Evolutionary conservation across 2,797 vertebrate genomes (phyloP).

Genomic region (Spheniscus humboldti): DNA sequence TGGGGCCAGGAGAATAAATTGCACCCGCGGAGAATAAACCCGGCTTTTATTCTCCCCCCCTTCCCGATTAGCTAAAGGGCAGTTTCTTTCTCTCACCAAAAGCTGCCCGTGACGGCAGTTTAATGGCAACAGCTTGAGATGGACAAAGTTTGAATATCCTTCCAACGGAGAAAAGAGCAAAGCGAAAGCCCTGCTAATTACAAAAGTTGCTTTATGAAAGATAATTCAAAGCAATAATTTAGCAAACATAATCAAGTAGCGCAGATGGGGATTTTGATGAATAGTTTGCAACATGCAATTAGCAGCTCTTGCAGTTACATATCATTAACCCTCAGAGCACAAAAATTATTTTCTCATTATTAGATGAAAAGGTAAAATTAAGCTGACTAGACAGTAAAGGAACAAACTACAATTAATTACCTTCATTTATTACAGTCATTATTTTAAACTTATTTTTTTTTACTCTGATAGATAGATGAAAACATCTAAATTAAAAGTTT

Average conservation of each 20-base stretch:
- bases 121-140: slow-evolving; percentile 73
- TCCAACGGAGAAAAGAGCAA: slow-evolving; percentile 87
- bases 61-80: slow-evolving; percentile 55
- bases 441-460: slow-evolving; percentile 80
- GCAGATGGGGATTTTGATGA: slow-evolving; percentile 99
- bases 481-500: slow-evolving; percentile 87
- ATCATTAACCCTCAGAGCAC: slow-evolving; percentile 99
- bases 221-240: slow-evolving; percentile 99
- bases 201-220: slow-evolving; percentile 99
- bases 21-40: not conserved
- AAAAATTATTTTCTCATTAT: slow-evolving; percentile 99
- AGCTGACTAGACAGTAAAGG: slow-evolving; percentile 98
- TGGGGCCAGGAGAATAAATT: not conserved
- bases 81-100: slow-evolving; percentile 67
- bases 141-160: slow-evolving; percentile 79
- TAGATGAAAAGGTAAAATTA: slow-evolving; percentile 95
- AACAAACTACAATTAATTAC: slow-evolving; percentile 88
- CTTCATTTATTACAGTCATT: slow-evolving; percentile 87
- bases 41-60: not conserved
- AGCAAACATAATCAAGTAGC: slow-evolving; percentile 96
- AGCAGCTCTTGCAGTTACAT: slow-evolving; percentile 97
- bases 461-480: slow-evolving; percentile 75
- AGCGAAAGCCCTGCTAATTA: slow-evolving; percentile 91
- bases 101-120: slow-evolving; percentile 51
- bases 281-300: slow-evolving; percentile 99